Base-by-base conservation (phyloP, 2,797 vertebrate species). In the Rhynchonycteris naso region DNA sequence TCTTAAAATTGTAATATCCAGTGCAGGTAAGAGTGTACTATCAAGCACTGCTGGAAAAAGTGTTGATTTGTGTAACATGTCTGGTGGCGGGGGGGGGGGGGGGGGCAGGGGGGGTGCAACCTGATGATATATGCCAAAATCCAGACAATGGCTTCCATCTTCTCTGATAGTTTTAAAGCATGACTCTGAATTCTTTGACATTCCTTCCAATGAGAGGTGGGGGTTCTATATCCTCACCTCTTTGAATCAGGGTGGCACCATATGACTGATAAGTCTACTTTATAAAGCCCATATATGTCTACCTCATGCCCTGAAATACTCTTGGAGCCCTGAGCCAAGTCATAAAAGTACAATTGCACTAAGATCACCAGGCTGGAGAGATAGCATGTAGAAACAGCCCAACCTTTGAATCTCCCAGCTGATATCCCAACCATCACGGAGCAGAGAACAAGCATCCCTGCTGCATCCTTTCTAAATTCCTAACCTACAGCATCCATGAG, bases 121-220 rank as follows among this genome's bases (percentile, higher is more conserved):
- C 69, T 93, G 59, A 76, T 87, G 83, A 90, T 65, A 26, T 33
- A 92, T 72, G 19, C 66, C 56, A 59, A 87, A 90, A 76, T 78
- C 19, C 59, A 88, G 9, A 86, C 88, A 76, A 26, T 61, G 6
- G 68, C 54, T 92, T 79, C 56, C 94, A 68, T 47, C 43, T 56
- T 90, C 26, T 63, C 58, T 43, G 30, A 52, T 19, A 33, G 50
- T 82, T 93, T 83, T 93, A 52, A 93, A 83, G 89, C 19, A 26
- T 38, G 18, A 7, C 33, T 89, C 9, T 75, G 78, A 78, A 76
- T 80, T 79, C 12, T 86, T 69, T 54, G 59, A 35, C 35, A 61
- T 4, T 30, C 33, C 56, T 76, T 66, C 54, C 16, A 82, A n/a
- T 16, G 14, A 58, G 11, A 28, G 22, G 13, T 66, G 10, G 30